Evolutionary conservation across 2,888 invertebrate species (phyloP).

Genomic region (Nineta flava): DNA sequence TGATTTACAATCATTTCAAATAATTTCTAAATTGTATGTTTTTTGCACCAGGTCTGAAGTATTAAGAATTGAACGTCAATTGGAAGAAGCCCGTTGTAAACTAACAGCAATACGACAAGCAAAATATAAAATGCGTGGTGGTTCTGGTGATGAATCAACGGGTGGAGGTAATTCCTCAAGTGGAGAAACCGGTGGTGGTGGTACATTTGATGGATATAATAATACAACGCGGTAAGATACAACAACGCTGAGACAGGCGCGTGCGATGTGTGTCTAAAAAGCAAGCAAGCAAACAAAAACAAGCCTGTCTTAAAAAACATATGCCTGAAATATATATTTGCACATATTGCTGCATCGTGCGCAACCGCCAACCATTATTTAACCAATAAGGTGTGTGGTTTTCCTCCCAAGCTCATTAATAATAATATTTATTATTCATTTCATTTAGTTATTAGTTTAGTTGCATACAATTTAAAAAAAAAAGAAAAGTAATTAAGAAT

Average conservation of each 20-base stretch:
- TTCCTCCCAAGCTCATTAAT: neutral
- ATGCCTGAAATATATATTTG: constrained; percentile 6
- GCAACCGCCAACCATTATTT: constrained; percentile 2
- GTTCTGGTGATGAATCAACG: constrained; percentile 45
- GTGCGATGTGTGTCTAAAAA: constrained; percentile 10
- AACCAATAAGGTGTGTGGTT: constrained; percentile 8
- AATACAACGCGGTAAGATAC: constrained; percentile 26
- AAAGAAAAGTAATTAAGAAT: too few species aligned
- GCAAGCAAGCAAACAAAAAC: constrained; percentile 2
- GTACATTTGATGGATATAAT: constrained; percentile 15
- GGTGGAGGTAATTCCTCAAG: constrained; percentile 24
- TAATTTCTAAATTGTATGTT: neutral
- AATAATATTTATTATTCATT: neutral
- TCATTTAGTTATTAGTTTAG: neutral
- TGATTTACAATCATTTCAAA: too few species aligned
- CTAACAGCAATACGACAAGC: constrained; percentile 86
- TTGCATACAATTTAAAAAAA: too few species aligned
- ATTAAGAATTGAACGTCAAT: constrained; percentile 81
- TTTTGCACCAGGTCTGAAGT: constrained; percentile 52
- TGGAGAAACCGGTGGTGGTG: neutral
- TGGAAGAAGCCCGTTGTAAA: constrained; percentile 81
- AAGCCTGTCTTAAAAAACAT: constrained; percentile 3
- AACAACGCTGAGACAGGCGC: constrained; percentile 22
- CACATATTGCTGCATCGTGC: constrained; percentile 1
- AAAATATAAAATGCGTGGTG: constrained; percentile 63